Evolutionary conservation across 1,140 invertebrate species (phyloP), one percentile per base, ranked within the genome.

Genomic region (Eufriesea mexicana): DNA sequence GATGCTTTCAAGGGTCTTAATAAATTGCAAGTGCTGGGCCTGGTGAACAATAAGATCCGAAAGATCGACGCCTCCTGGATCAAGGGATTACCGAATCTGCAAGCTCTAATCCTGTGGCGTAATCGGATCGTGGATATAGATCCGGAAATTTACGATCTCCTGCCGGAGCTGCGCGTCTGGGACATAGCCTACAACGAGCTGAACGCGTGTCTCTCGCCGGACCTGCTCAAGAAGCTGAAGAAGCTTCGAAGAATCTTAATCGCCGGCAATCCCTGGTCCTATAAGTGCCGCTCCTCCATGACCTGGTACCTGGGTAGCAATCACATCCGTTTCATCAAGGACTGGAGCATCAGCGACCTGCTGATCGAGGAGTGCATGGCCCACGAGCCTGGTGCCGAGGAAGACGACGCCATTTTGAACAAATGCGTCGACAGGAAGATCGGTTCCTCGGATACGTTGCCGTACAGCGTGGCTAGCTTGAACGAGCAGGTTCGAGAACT

Each of bases 171-270:
- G 23, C 0, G 54, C 8, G 9, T 54, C 25, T 84, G 62, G 76
- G 84, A 86, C 35, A 47, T 86, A 57, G 83, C 84, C 10, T 1
- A 86, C 45, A 86, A 86, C 45, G 51, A 84, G 18, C 20, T 86
- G 49, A 42, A 14, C 57, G 8, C 8, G 9, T 86, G 84, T 28
- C 16, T 80, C 6, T 12, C 51, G 1, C 14, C 83, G 14, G 49
- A 74, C 0, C 10, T 45, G 25, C 28, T 84, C 49, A 74, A n/a
- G 23, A 84, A 84, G 9, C 64, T 86, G 51, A 70, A 25, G 57
- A 72, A 71, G 9, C 76, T 86, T 0, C 16, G n/a, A 16, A 49
- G 0, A 42, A 80, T 86, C n/a, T 64, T 84, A n/a, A 67, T 86
- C 49, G 20, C 64, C 0, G 25, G 64, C 9, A 86, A 80, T 45